Percentiles rank a stretch among this genome's conserved stretches.
Conservation (phyloP, 2,888 invertebrate species). For the Philereme vetulata region DNA sequence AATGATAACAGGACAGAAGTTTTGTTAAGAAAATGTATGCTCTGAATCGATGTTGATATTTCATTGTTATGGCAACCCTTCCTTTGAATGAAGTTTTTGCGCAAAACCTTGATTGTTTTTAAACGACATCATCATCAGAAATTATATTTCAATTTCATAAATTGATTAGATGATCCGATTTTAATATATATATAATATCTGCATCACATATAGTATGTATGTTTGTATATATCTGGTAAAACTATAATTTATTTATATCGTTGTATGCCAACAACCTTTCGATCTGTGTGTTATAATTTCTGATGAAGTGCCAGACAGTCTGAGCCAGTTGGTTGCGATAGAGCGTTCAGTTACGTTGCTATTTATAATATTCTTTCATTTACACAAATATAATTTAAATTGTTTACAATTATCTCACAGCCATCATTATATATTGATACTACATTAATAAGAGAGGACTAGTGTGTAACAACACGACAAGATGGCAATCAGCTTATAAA, state of each 20-base stretch:
- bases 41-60: slow-evolving; percentile 25
- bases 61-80: slow-evolving; percentile 63
- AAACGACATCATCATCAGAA: slow-evolving; percentile 28
- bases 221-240: slow-evolving; percentile 3
- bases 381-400: slow-evolving; percentile 82
- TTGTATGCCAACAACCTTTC: slow-evolving; percentile 13
- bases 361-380: slow-evolving; percentile 67
- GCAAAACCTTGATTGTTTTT: slow-evolving; percentile 47
- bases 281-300: slow-evolving; percentile 30
- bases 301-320: slow-evolving; percentile 41
- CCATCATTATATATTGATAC: slow-evolving; percentile 84
- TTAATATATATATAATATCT: too few relatives aligned
- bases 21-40: slow-evolving; percentile 19
- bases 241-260: slow-evolving; percentile 8
- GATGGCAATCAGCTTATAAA: slow-evolving; percentile 80
- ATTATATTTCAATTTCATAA: slow-evolving; percentile 14
- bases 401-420: slow-evolving; percentile 83
- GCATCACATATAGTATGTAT: too few relatives aligned
- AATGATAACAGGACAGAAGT: slow-evolving; percentile 27
- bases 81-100: slow-evolving; percentile 53
- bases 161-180: too few relatives aligned
- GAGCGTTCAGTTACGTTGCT: slow-evolving; percentile 63
- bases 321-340: slow-evolving; percentile 52
- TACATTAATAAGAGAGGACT: slow-evolving; percentile 82
- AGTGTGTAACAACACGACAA: slow-evolving; percentile 75